phyloP scores from a whole-genome alignment of 2,113 vertebrate species.

The Psittacus erithacus region DNA sequence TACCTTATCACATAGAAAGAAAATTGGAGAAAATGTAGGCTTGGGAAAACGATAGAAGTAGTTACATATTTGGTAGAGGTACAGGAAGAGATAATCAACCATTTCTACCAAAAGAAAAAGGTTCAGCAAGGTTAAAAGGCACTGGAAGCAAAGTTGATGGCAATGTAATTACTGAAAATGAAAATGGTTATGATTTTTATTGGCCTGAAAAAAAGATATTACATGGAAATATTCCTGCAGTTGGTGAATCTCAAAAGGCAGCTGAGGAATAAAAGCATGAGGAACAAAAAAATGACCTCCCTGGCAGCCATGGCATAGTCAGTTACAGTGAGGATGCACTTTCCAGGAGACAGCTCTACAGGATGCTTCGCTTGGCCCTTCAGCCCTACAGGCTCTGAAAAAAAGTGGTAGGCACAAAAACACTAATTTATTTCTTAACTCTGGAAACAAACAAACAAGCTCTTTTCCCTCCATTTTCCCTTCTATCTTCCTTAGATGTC shows the following conservation, averaged over 20 bases:
- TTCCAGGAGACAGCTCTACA: not conserved
- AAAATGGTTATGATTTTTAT: slow-evolving; percentile 47
- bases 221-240: slow-evolving; percentile 10
- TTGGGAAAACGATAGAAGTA: not conserved
- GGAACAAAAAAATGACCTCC: not conserved
- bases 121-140: slow-evolving; percentile 28
- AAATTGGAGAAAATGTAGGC: not conserved
- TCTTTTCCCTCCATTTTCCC: not conserved
- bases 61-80: not conserved
- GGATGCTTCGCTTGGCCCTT: not conserved
- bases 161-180: slow-evolving; percentile 44
- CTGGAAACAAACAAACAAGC: not conserved
- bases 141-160: slow-evolving; percentile 1
- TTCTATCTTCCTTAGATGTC: not conserved
- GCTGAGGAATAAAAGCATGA: not conserved
- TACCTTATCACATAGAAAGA: not conserved
- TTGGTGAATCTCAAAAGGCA: slow-evolving; percentile 38
- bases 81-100: not conserved
- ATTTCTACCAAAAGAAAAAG: slow-evolving; percentile 3
- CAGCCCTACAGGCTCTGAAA: not conserved
- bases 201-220: not conserved
- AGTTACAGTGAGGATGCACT: not conserved
- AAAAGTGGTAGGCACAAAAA: not conserved
- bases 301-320: not conserved
- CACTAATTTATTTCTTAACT: not conserved